Conservation (phyloP, 2,113 vertebrate genomes). For the Protomyctophum bolini region DNA sequence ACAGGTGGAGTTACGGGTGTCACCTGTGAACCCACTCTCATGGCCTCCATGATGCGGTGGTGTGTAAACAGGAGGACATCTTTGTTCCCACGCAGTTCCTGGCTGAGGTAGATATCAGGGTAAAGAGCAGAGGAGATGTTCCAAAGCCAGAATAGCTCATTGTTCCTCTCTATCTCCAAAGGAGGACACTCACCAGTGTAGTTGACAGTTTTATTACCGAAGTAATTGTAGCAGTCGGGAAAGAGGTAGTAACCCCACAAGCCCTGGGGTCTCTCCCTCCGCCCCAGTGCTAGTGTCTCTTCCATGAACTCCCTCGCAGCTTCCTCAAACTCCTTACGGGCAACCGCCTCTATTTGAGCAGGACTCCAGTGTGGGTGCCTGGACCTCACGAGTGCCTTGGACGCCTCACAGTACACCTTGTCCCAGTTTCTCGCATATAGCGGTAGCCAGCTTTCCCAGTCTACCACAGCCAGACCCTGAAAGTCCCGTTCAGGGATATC, state of each 20-base stretch:
- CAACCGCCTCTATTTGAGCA: conserved; percentile 64
- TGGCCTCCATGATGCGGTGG: conserved; percentile 85
- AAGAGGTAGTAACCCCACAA: conserved; percentile 94
- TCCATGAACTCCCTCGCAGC: conserved; percentile 82
- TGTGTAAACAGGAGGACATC: conserved; percentile 72
- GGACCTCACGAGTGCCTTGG: conserved; percentile 73
- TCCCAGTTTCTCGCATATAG: conserved; percentile 91
- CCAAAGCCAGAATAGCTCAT: conserved; percentile 89
- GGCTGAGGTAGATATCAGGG: conserved; percentile 89
- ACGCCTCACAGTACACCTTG: conserved; percentile 82
- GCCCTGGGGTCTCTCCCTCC: conserved; percentile 71
- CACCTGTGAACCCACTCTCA: conserved; percentile 69
- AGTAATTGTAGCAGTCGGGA: conserved; percentile 90
- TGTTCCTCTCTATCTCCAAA: conserved; percentile 79
- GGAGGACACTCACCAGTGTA: conserved; percentile 85
- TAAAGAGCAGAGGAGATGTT: conserved; percentile 84
- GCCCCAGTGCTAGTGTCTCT: conserved; percentile 80
- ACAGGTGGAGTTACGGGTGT: conserved; percentile 59
- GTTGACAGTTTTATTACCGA: conserved; percentile 52
- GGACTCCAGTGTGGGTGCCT: conserved; percentile 82
- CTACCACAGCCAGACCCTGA: conserved; percentile 85
- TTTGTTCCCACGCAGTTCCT: conserved; percentile 51
- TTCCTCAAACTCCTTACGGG: conserved; percentile 79
- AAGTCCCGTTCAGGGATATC: conserved; percentile 73
- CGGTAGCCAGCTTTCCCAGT: conserved; percentile 95